Base-by-base conservation (phyloP, 2,113 vertebrate species). In the Solenodon paradoxus region DNA sequence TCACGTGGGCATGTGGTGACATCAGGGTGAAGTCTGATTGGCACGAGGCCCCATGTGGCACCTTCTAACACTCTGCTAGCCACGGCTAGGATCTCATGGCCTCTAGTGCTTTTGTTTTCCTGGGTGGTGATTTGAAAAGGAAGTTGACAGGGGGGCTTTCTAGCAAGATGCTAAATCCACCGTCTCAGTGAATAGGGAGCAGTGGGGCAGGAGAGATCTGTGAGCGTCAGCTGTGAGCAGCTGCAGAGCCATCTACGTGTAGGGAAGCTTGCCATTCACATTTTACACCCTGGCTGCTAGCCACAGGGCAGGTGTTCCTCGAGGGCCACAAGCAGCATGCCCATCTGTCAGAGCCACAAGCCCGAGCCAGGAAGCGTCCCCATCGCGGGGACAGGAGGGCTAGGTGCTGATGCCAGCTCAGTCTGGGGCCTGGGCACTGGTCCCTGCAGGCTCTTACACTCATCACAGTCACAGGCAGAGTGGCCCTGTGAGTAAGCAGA, bases 131-230 rank as follows among this genome's bases (percentile, higher is more conserved):
- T 24, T 71, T 53, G 64, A 26, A 61, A 49, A 72, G 32, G 35
- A 42, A n/a, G 28, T 26, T 32, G 57, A 47, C 28, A 0, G 11
- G 35, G 63, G 77, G 22, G 7, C 47, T 91, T 66, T 42, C 64
- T 49, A 30, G n/a, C 24, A 24, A 84, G 78, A 72, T 24, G 72
- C 82, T 88, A 53, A 94, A 77, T 51, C 45, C 59, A n/a, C 1
- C 9, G 16, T 35, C 17, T 16, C 26, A 40, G 15, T 13, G 49
- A 81, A 75, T 2, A 77, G 61, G 51, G 38, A 57, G 51, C 1
- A 59, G 42, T 3, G n/a, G 57, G 5, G 28, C 79, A 72, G 49
- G n/a, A 74, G 42, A 69, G 22, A 59, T 17, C 16, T 59, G 13
- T 16, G 61, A n/a, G 11, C 7, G 13, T 16, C 55, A n/a, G 11